phyloP scores from a whole-genome alignment of 2,113 vertebrate species.

The Plectropomus leopardus region DNA sequence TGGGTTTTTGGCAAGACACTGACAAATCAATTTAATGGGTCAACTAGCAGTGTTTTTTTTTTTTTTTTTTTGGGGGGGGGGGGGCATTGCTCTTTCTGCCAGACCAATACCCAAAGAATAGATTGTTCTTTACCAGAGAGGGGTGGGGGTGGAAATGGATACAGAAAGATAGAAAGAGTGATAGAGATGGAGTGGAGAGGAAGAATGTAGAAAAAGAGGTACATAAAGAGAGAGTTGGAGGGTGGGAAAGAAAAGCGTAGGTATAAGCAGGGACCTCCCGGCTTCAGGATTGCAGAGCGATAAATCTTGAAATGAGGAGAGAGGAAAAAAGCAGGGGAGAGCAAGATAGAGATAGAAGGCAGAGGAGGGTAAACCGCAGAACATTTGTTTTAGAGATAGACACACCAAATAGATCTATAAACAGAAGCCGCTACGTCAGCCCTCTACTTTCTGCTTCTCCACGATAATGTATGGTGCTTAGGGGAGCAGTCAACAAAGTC shows the following conservation, averaged over 20 bases:
- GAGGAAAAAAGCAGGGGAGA: constrained; percentile 24
- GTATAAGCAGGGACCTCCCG: constrained; percentile 49
- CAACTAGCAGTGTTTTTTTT: not conserved
- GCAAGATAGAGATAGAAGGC: constrained; percentile 45
- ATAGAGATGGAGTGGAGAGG: not conserved
- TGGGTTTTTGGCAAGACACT: not conserved
- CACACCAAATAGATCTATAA: constrained; percentile 61
- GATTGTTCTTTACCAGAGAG: constrained; percentile 11
- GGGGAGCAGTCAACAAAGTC: constrained; percentile 59
- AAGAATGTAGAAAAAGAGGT: not conserved
- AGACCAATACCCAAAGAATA: not conserved
- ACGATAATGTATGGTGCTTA: constrained; percentile 51
- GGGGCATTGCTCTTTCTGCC: constrained; percentile 23
- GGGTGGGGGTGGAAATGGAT: not conserved
- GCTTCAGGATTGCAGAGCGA: constrained; percentile 39
- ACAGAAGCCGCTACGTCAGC: constrained; percentile 58
- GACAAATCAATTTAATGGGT: constrained; percentile 11
- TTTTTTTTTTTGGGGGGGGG: too few species aligned
- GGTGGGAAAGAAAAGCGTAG: not conserved
- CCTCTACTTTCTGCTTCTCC: constrained; percentile 36
- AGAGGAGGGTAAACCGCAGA: constrained; percentile 48
- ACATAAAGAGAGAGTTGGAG: not conserved
- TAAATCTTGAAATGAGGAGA: constrained; percentile 56
- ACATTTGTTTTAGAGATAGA: constrained; percentile 69
- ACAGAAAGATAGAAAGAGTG: constrained; percentile 6